phyloP scores from a whole-genome alignment of 2,888 invertebrate genomes.

The Glaucopsyche alexis region DNA sequence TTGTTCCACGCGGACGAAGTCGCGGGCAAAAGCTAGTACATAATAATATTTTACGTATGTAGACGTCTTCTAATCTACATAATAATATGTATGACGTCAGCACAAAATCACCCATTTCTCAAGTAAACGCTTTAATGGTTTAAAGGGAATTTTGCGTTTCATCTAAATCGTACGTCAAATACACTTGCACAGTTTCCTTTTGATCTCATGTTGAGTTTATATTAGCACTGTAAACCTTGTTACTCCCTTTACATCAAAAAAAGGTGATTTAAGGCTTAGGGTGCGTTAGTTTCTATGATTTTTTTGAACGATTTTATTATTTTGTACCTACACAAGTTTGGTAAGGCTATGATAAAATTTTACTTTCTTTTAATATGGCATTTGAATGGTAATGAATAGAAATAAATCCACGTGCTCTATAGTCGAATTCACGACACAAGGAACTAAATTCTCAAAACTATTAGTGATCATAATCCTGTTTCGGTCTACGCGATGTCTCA shows the following conservation, averaged over 20 bases:
- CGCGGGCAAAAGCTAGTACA: no score
- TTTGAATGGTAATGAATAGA: no score
- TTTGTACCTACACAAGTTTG: neutral
- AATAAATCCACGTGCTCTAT: no score
- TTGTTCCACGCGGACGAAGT: no score
- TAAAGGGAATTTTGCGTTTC: neutral
- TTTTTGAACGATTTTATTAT: neutral
- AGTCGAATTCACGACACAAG: no score
- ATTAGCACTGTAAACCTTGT: conserved; percentile 13
- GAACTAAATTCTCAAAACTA: no score
- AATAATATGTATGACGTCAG: neutral
- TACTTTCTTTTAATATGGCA: no score
- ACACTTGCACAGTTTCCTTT: neutral
- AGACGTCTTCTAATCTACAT: neutral
- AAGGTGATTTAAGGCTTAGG: neutral
- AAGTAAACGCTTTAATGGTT: conserved; percentile 7
- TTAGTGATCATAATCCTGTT: no score
- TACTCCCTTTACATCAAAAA: neutral
- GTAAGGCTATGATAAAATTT: no score
- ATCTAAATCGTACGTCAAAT: conserved; percentile 1
- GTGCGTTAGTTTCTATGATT: no score
- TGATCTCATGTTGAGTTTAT: conserved; percentile 6
- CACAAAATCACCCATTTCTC: neutral
- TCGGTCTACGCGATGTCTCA: no score
- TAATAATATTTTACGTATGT: neutral